A percentile compares a stretch with the other conserved stretches of the same genome.
phyloP scores from a whole-genome alignment of 2,888 invertebrate species.

The Pollenia labialis region DNA sequence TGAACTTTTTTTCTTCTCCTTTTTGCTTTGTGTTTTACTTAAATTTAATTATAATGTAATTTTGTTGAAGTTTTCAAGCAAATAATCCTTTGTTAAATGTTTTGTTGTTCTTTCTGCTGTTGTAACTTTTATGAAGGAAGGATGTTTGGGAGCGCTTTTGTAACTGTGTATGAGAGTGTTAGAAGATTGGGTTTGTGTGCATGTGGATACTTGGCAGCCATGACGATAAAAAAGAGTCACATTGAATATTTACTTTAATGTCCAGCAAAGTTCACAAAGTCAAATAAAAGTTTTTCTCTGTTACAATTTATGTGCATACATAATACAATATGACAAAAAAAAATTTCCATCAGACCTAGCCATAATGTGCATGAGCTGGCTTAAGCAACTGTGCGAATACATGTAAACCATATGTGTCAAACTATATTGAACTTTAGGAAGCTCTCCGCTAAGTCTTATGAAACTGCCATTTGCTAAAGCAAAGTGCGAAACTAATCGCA shows the following conservation, averaged over 20 bases:
- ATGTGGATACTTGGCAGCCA: constrained; percentile 31
- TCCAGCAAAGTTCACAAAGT: constrained; percentile 66
- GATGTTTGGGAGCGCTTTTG: no score
- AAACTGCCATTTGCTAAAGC: no score
- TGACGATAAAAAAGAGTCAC: constrained; percentile 38
- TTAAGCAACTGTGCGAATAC: no score
- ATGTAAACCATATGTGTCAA: no score
- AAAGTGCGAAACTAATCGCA: no score
- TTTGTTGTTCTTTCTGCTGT: constrained; percentile 3
- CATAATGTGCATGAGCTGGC: no score
- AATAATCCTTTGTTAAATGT: constrained; percentile 65
- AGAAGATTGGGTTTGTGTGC: background rate
- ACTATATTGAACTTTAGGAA: no score
- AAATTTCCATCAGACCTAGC: no score
- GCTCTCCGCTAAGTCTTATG: no score
- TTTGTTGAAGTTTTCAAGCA: constrained; percentile 63
- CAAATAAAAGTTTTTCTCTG: constrained; percentile 43
- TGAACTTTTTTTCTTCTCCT: background rate
- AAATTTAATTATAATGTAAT: constrained; percentile 72
- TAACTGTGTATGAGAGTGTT: background rate
- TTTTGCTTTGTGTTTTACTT: constrained; percentile 55
- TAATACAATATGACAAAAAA: background rate
- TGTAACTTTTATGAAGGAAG: background rate
- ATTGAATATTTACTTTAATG: constrained; percentile 68
- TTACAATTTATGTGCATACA: background rate